Percentiles rank a stretch among this genome's conserved stretches.
These are phyloP conservation scores for Scaptomyza parva DNA, from an alignment of 2,888 invertebrate species.

Conservation along the genomic window DNA sequence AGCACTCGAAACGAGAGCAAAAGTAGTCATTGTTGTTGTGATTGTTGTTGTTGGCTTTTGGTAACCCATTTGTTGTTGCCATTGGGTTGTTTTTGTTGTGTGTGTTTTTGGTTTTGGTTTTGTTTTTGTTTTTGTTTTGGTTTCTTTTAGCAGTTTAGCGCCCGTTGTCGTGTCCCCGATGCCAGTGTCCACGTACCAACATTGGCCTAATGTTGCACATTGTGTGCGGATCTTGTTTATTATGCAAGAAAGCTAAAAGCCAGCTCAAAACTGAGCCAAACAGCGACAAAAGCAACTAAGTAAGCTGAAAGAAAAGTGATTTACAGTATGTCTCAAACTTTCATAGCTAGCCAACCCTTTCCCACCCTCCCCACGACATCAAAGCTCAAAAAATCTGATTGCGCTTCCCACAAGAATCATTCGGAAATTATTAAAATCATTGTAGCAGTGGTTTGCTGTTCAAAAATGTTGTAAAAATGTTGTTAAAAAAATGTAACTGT, in stretches of 20 bases:
- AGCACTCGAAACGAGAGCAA: slow-evolving; percentile 70
- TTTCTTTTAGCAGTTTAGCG: slow-evolving; percentile 70
- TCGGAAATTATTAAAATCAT: neutral
- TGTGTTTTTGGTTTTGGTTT: slow-evolving; percentile 39
- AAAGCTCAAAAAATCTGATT: slow-evolving; percentile 3
- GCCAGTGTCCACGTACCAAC: slow-evolving; percentile 76
- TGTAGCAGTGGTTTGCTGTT: neutral
- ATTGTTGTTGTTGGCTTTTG: slow-evolving; percentile 9
- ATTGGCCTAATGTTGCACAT: slow-evolving; percentile 80
- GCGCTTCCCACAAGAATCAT: neutral
- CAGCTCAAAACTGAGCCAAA: slow-evolving; percentile 52
- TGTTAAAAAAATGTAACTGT: too few species aligned
- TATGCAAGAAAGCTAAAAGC: slow-evolving; percentile 77
- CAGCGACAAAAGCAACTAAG: slow-evolving; percentile 44
- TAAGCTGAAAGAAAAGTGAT: slow-evolving; percentile 26
- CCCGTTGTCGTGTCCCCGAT: slow-evolving; percentile 71
- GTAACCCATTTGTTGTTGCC: slow-evolving; percentile 34
- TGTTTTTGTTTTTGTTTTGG: slow-evolving; percentile 42
- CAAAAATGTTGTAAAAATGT: too few species aligned
- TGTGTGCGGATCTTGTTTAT: slow-evolving; percentile 81
- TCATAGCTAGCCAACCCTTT: slow-evolving; percentile 1
- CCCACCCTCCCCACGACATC: neutral
- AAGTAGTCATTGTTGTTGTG: slow-evolving; percentile 51
- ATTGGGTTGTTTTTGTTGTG: slow-evolving; percentile 19
- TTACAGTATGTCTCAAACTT: slow-evolving; percentile 7